A percentile compares a stretch with the other conserved stretches of the same genome.
Evolutionary conservation across 1,140 invertebrate genomes (phyloP).

Genomic region (Tetramorium alpestre): DNA sequence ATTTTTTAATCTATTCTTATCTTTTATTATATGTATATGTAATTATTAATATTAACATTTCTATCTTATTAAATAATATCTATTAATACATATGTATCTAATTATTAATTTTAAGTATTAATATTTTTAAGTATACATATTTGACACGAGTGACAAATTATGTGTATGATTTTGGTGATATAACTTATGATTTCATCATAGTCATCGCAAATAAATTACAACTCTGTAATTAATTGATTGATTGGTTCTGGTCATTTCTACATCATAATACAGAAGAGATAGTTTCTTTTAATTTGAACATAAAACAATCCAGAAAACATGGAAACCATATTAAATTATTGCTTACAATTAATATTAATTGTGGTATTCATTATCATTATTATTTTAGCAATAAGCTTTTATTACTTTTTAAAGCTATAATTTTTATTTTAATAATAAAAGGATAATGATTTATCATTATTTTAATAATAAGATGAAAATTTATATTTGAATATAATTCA

Average conservation of each 20-base stretch:
- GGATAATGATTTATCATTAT: too few relatives aligned
- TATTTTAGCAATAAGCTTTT: neutral
- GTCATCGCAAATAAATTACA: constrained; percentile 3
- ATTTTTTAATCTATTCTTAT: neutral
- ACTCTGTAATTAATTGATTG: constrained; percentile 9
- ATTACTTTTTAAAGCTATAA: too few relatives aligned
- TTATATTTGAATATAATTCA: too few relatives aligned
- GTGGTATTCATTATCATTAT: neutral
- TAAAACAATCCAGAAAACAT: neutral
- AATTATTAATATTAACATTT: neutral
- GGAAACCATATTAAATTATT: neutral
- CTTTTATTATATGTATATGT: neutral
- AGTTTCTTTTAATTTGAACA: neutral
- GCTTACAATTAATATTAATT: neutral
- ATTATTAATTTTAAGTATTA: neutral
- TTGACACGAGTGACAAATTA: constrained; percentile 29
- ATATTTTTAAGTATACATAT: neutral
- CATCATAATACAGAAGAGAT: too few relatives aligned
- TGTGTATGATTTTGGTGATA: neutral
- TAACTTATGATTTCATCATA: neutral
- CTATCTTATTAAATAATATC: too few relatives aligned
- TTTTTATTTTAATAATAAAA: too few relatives aligned
- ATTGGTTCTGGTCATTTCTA: neutral
- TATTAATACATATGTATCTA: neutral
- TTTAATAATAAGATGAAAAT: too few relatives aligned